Base-by-base conservation (phyloP, 1,140 invertebrate species). In the Bilobella aurantiaca region DNA sequence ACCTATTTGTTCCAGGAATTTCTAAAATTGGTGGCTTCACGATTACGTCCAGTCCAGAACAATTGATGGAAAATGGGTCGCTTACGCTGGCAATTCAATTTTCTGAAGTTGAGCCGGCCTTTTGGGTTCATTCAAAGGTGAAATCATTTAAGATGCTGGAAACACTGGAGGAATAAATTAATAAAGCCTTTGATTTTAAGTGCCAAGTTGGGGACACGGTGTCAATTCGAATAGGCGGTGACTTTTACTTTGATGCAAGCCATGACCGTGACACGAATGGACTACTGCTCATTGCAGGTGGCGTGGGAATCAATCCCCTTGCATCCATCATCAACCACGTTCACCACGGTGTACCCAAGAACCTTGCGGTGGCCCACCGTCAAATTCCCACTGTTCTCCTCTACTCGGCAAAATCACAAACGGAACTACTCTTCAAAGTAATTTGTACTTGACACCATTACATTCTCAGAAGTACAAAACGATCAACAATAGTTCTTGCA, bases 61-160 rank as follows among this genome's bases (percentile, higher is more conserved):
- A 74, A n/a, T 65, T 79, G 21, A 23, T 58, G 12, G 63, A 69
- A 27, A 67, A 66, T 25, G 64, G 75, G 18, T 65, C 70, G 28
- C 23, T 79, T 14, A 65, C 75, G 3, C 68, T 79, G 2, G 77
- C 77, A 28, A 72, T 79, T 2, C 79, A 79, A 65, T 74, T 69
- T 27, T 76, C 76, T n/a, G 61, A 71, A 3, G 75, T 75, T 61
- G 76, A 78, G 5, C 77, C 78, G 42, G 74, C 77, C n/a, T 62
- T 67, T 1, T 79, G 78, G 78, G 69, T 79, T 0, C 77, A 79
- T 67, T 71, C 71, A 37, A 67, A 78, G 71, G 78, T 79, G 60
- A 65, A 61, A n/a, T n/a, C 29, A 12, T 31, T 16, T 42, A 64
- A 42, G 18, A 12, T 12, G 8, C 34, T 18, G 49, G 5, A 3